phyloP scores from a whole-genome alignment of 2,888 invertebrate genomes.

The Macropis europaea region DNA sequence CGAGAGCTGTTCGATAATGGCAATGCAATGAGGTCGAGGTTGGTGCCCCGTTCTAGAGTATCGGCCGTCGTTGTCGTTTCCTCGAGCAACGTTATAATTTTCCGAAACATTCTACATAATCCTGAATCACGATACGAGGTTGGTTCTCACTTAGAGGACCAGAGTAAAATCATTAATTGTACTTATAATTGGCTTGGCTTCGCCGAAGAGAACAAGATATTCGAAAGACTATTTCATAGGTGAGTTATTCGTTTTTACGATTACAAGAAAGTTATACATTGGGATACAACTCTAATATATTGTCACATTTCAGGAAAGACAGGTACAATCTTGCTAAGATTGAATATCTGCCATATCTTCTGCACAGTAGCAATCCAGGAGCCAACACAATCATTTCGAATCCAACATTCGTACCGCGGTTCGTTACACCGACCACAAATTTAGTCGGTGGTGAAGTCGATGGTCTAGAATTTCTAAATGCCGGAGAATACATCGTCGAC shows the following conservation, averaged over 20 bases:
- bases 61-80: conserved; percentile 96
- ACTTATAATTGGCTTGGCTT: conserved; percentile 96
- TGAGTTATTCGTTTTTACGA: conserved; percentile 33
- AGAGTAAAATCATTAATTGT: conserved; percentile 95
- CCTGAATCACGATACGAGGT: conserved; percentile 95
- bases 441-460: conserved; percentile 95
- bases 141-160: conserved; percentile 96
- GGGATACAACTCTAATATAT: no score
- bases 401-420: conserved; percentile 89
- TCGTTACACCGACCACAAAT: conserved; percentile 86
- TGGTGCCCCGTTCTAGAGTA: conserved; percentile 94
- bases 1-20: conserved; percentile 90
- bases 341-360: conserved; percentile 92
- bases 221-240: conserved; percentile 87
- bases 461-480: conserved; percentile 90
- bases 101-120: conserved; percentile 95
- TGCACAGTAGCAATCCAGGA: conserved; percentile 94
- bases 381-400: conserved; percentile 90
- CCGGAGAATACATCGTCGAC: conserved; percentile 94
- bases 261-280: no score
- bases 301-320: conserved; percentile 84
- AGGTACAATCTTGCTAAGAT: conserved; percentile 97
- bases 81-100: conserved; percentile 93
- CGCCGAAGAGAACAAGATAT: conserved; percentile 87
- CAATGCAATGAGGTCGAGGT: conserved; percentile 83